Base-by-base conservation (phyloP, 2,888 invertebrate species). In the Nysson spinosus region DNA sequence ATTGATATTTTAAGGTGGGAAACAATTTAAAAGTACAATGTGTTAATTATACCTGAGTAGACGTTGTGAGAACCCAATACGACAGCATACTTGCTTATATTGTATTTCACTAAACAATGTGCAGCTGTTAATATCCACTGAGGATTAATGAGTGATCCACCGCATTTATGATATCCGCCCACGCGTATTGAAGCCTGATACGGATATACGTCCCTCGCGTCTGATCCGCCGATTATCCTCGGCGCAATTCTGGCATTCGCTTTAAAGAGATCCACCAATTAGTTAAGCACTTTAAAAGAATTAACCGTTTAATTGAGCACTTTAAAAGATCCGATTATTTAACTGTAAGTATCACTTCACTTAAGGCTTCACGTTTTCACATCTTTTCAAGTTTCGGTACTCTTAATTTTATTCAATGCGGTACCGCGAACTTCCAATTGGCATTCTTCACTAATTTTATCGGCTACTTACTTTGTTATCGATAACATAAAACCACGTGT, bases 111-210 rank as follows among this genome's bases (percentile, higher is more conserved):
- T 4, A 72, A 43, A 55, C 74, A 76, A 43, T 72, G 69, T 19
- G 62, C 44, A 30, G 42, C 42, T 19, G 73, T 78, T 9, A 75
- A 40, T 6, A 77, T 60, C 72, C 72, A 77, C 30, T 58, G 40
- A 20, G 67, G 30, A 40, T 65, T 68, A 9, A 78, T 4, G 16
- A 76, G 32, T 9, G 75, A 72, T 39, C 72, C 74, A 16, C 72
- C 76, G 44, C 75, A 76, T 24, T 60, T 57, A 34, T 77, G 74
- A 32, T 16, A 14, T 4, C 71, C 71, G n/a, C 39, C 11, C 9
- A 67, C 43, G n/a, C 71, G 64, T 11, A 77, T 12, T 4, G 77
- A 77, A 4, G 54, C 69, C 26, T 72, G 70, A 35, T 74, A 75
- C 28, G 73, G 74, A 56, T 70, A 70, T 3, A 39, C 34, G 0